Conservation (phyloP, 2,888 invertebrate species). For the Prenolepis imparis region DNA sequence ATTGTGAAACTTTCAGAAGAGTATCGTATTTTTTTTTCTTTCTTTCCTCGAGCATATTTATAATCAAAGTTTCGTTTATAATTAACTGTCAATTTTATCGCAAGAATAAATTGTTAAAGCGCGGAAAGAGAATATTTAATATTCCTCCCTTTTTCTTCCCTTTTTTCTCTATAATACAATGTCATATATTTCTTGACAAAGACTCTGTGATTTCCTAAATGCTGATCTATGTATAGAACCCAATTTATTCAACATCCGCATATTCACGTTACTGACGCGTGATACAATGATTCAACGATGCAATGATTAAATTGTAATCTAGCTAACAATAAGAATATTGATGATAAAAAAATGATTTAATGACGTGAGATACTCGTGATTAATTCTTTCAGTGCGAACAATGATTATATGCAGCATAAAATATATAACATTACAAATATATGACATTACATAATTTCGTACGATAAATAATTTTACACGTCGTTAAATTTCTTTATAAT, state of each 20-base stretch:
- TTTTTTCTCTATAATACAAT: background rate
- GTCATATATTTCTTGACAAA: background rate
- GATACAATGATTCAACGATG: background rate
- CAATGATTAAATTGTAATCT: background rate
- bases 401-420: background rate
- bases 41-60: background rate
- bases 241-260: background rate
- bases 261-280: background rate
- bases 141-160: background rate
- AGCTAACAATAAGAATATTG: background rate
- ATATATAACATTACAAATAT: background rate
- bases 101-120: background rate
- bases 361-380: background rate
- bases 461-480: background rate
- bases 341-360: background rate
- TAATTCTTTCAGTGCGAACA: background rate
- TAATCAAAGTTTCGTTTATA: conserved; percentile 9
- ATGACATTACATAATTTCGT: too few species aligned
- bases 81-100: conserved; percentile 24
- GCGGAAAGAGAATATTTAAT: conserved; percentile 9
- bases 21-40: background rate
- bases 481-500: background rate
- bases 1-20: conserved; percentile 28
- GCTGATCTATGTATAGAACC: background rate
- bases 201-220: background rate